Conservation (phyloP, 92 coral and sea anemone genomes). For the Porites cylindrica region DNA sequence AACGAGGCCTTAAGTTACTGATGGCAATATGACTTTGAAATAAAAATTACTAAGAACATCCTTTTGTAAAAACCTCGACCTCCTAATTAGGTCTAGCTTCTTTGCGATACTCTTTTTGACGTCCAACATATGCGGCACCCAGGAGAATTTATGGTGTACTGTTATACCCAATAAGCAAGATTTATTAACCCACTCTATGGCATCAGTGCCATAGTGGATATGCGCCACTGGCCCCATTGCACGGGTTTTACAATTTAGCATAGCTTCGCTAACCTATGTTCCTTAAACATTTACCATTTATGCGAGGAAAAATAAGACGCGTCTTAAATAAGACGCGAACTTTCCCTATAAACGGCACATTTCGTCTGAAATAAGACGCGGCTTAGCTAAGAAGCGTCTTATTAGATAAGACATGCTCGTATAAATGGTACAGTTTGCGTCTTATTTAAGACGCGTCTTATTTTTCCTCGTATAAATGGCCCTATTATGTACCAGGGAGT, state of each 20-base stretch:
- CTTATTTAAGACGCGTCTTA: too few relatives aligned
- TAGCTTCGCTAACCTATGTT: constrained; percentile 39
- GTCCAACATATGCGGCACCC: constrained; percentile 36
- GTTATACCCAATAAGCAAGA: constrained; percentile 36
- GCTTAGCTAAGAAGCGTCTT: too few relatives aligned
- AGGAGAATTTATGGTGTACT: background rate
- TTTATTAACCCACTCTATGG: constrained; percentile 23
- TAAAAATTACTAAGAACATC: too few relatives aligned
- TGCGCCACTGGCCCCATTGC: background rate
- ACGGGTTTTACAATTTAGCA: background rate
- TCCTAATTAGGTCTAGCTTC: constrained; percentile 16
- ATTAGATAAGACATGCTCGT: too few relatives aligned
- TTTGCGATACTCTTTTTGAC: constrained; percentile 18
- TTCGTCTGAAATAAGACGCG: too few relatives aligned
- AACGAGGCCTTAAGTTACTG: too few relatives aligned
- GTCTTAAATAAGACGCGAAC: too few relatives aligned
- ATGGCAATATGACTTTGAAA: too few relatives aligned
- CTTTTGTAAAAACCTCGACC: constrained; percentile 32
- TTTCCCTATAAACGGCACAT: too few relatives aligned
- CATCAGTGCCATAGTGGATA: background rate
- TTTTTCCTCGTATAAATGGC: too few relatives aligned
- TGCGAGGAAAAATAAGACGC: too few relatives aligned
- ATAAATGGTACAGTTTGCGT: too few relatives aligned
- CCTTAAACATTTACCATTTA: background rate
- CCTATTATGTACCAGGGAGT: constrained; percentile 9